Evolutionary conservation across 2,797 vertebrate species (phyloP).

Genomic region (Lophotriccus pileatus): DNA sequence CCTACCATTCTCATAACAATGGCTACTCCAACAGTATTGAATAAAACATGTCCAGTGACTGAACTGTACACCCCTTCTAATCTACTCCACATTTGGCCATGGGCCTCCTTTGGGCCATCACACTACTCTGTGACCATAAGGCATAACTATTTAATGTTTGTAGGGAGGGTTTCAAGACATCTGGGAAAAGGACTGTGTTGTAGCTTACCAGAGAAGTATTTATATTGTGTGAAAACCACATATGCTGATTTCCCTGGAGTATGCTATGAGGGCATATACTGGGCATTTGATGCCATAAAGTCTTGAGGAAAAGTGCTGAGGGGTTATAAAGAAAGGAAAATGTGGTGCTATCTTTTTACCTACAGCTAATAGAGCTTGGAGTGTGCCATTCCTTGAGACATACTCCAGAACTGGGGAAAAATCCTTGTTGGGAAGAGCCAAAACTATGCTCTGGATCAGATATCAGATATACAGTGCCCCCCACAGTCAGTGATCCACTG

Average conservation of each 20-base stretch:
- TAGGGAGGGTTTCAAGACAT: neutral
- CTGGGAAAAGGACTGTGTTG: neutral
- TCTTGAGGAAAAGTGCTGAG: neutral
- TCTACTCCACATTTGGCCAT: neutral
- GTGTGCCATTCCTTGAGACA: rapidly evolving
- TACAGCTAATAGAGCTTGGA: neutral
- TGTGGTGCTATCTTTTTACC: neutral
- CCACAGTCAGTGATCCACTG: neutral
- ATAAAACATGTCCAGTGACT: neutral
- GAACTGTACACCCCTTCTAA: neutral
- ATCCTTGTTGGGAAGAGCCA: neutral
- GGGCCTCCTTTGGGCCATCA: neutral
- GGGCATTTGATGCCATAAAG: neutral
- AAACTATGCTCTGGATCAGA: neutral
- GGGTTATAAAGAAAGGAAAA: neutral
- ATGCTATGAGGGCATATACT: neutral
- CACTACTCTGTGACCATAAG: neutral
- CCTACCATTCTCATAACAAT: rapidly evolving
- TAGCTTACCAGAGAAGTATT: neutral
- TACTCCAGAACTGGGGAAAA: neutral
- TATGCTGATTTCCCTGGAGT: neutral
- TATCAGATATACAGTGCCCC: neutral
- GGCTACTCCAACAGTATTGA: neutral
- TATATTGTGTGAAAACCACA: neutral
- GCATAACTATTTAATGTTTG: neutral